Conservation (phyloP, 2,113 vertebrate species). For the Melanerpes aurifrons region DNA sequence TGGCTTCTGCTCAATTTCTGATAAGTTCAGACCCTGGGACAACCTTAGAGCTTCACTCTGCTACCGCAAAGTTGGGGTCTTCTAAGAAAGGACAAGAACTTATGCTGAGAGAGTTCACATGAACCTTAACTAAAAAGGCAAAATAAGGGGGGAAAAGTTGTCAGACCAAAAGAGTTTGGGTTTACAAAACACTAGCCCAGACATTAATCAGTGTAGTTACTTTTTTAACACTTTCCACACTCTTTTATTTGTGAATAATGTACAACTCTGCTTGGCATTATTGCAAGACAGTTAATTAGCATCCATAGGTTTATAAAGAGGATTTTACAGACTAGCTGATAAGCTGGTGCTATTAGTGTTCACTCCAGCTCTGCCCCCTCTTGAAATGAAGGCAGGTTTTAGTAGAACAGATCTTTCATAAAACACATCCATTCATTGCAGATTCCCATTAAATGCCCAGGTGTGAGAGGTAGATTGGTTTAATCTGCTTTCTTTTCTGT, state of each 20-base stretch:
- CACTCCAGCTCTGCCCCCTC: neutral
- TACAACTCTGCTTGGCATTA: neutral
- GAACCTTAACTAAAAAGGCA: neutral
- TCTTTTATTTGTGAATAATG: neutral
- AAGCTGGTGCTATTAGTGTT: constrained; percentile 23
- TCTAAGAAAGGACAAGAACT: neutral
- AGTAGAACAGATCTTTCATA: constrained; percentile 1
- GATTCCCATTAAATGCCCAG: constrained; percentile 2
- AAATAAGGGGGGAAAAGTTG: neutral
- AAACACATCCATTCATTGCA: neutral
- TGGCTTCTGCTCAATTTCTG: neutral
- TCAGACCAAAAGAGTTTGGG: neutral
- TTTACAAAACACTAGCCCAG: neutral
- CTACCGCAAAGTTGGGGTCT: neutral
- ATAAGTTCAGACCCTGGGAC: neutral
- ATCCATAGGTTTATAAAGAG: constrained; percentile 16
- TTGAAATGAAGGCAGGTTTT: constrained; percentile 4
- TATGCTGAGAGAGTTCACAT: neutral
- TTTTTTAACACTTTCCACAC: constrained; percentile 14
- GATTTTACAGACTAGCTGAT: neutral
- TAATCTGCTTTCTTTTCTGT: constrained; percentile 2
- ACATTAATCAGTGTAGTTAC: neutral
- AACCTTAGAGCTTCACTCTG: neutral
- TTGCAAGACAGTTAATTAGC: constrained; percentile 29
- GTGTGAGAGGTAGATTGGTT: neutral